phyloP scores from a whole-genome alignment of 2,113 vertebrate genomes.

The Hemiprocne comata region DNA sequence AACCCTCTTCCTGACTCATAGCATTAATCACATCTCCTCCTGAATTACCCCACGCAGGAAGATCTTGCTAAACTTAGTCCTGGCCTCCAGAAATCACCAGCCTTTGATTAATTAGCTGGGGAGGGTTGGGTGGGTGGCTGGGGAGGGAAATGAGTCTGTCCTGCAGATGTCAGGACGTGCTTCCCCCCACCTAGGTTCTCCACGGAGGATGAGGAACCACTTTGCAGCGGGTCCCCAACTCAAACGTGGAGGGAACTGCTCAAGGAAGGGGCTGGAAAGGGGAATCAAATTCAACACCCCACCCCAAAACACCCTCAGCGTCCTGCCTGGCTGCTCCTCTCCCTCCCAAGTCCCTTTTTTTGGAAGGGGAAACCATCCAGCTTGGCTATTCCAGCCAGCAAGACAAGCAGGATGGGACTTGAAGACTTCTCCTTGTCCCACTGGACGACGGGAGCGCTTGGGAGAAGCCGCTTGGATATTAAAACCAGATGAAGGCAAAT shows the following conservation, averaged over 20 bases:
- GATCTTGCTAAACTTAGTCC: conserved; percentile 24
- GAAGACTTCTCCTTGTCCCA: neutral
- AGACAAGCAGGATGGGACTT: neutral
- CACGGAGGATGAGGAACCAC: rapidly evolving
- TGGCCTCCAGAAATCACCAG: neutral
- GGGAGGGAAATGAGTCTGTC: neutral
- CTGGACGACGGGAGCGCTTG: neutral
- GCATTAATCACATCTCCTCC: neutral
- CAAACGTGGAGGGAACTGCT: neutral
- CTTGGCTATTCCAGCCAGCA: neutral
- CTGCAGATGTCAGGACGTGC: neutral
- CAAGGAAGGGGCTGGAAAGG: neutral
- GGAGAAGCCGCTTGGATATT: conserved; percentile 12
- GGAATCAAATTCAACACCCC: neutral
- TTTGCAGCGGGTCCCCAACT: neutral
- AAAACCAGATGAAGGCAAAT: neutral
- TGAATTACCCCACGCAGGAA: neutral
- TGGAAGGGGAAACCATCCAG: neutral
- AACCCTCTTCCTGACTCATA: conserved; percentile 39
- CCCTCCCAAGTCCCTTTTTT: neutral
- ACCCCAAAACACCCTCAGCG: neutral
- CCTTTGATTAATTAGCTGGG: neutral
- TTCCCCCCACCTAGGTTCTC: rapidly evolving
- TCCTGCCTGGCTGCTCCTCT: neutral
- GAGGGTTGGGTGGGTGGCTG: neutral